Evolutionary conservation across 2,797 vertebrate species (phyloP).

Genomic region (Channallabes apus): DNA sequence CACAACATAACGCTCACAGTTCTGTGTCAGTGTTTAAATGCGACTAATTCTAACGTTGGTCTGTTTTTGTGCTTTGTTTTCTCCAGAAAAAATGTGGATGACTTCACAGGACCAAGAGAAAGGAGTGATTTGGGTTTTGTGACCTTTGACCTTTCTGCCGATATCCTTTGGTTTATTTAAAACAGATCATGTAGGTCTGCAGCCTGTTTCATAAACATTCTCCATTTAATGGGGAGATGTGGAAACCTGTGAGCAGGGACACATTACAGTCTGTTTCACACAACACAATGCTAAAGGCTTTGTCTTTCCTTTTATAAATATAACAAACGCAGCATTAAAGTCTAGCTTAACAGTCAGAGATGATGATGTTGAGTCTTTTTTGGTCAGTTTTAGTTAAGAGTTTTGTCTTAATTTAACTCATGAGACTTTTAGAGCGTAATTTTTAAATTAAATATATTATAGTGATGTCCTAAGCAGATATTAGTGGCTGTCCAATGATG

Average conservation of each 20-base stretch:
- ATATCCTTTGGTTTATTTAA: conserved; percentile 84
- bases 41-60: not conserved
- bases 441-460: too few species aligned
- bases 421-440: too few species aligned
- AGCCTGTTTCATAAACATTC: not conserved
- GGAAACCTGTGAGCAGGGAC: not conserved
- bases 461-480: too few species aligned
- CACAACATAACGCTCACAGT: not conserved
- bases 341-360: not conserved
- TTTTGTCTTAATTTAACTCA: not conserved
- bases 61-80: not conserved
- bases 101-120: conserved; percentile 95
- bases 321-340: not conserved
- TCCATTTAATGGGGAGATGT: not conserved
- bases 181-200: not conserved
- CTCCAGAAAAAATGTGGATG: conserved; percentile 95
- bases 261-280: too few species aligned
- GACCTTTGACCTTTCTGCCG: conserved; percentile 91
- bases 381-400: not conserved
- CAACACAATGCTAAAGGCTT: not conserved
- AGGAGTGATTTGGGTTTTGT: conserved; percentile 95
- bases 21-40: not conserved
- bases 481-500: too few species aligned
- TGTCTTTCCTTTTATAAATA: too few species aligned
- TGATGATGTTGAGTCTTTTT: not conserved